phyloP scores from a whole-genome alignment of 2,888 invertebrate genomes.

The Melolontha melolontha region DNA sequence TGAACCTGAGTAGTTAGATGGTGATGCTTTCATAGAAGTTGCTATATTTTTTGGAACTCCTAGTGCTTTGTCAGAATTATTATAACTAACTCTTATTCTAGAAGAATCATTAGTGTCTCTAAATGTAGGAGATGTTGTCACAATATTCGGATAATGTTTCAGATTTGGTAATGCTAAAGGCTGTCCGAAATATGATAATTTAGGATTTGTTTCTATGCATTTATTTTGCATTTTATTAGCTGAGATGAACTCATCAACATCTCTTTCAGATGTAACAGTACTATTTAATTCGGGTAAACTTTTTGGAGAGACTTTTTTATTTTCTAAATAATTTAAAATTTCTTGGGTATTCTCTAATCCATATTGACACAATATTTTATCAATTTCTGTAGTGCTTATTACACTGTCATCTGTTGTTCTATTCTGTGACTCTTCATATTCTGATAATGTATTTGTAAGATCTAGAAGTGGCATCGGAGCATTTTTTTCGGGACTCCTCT shows the following conservation, averaged over 20 bases:
- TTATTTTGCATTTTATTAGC: neutral
- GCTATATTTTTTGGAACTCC: neutral
- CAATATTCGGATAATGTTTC: neutral
- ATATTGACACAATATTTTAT: conserved; percentile 38
- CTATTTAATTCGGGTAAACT: neutral
- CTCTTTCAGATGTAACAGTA: conserved; percentile 15
- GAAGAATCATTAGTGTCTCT: neutral
- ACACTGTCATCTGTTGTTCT: conserved; percentile 9
- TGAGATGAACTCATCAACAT: conserved; percentile 31
- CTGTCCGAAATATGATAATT: neutral
- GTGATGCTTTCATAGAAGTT: neutral
- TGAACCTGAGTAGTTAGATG: neutral
- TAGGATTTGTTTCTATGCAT: neutral
- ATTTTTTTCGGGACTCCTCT: conserved; percentile 54
- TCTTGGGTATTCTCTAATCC: conserved; percentile 41
- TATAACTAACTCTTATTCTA: no score
- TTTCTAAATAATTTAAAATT: conserved; percentile 43
- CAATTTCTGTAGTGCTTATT: conserved; percentile 43
- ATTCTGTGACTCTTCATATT: conserved; percentile 22
- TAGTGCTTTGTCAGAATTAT: no score
- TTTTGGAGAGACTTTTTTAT: conserved; percentile 4
- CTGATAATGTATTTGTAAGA: conserved; percentile 35
- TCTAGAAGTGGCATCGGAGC: conserved; percentile 57
- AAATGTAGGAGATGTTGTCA: conserved; percentile 12
- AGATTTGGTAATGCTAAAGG: neutral